A percentile compares a stretch with the other conserved stretches of the same genome.
These are phyloP conservation scores for Trachymyrmex cornetzi DNA, from an alignment of 1,140 invertebrate genomes.

Conservation along the genomic window DNA sequence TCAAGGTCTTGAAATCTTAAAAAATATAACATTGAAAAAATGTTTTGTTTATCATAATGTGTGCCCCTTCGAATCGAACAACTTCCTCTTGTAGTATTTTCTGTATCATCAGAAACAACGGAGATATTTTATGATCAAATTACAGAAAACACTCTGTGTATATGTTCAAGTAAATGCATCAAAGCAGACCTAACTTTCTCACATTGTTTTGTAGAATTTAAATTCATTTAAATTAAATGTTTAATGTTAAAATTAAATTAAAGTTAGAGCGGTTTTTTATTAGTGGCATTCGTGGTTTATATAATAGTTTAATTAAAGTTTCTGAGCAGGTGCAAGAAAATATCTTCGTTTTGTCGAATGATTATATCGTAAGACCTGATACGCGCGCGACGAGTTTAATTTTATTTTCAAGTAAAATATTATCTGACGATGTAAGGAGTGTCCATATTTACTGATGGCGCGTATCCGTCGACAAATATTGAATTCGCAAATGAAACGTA, in stretches of 20 bases:
- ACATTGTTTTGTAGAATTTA: neutral
- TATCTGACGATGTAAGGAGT: constrained; percentile 18
- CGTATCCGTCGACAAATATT: constrained; percentile 42
- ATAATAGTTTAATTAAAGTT: constrained; percentile 56
- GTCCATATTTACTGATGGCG: constrained; percentile 36
- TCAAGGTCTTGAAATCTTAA: too few relatives aligned
- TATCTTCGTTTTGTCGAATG: constrained; percentile 14
- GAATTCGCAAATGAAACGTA: constrained; percentile 58
- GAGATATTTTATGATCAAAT: too few relatives aligned
- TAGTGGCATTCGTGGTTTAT: constrained; percentile 5
- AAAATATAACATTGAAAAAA: too few relatives aligned
- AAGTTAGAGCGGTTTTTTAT: constrained; percentile 31
- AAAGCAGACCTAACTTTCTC: neutral
- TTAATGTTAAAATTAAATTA: constrained; percentile 42
- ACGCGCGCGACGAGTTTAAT: neutral
- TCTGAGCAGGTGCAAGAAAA: neutral
- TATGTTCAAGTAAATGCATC: constrained; percentile 8
- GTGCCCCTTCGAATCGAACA: too few relatives aligned
- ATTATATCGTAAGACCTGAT: constrained; percentile 6
- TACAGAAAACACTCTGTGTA: too few relatives aligned
- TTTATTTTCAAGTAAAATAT: constrained; percentile 4
- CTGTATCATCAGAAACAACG: too few relatives aligned
- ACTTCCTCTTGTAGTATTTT: too few relatives aligned
- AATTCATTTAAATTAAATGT: neutral
- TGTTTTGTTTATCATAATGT: too few relatives aligned